Evolutionary conservation across 2,797 vertebrate species (phyloP).

Genomic region (Enteromius paludinosus): DNA sequence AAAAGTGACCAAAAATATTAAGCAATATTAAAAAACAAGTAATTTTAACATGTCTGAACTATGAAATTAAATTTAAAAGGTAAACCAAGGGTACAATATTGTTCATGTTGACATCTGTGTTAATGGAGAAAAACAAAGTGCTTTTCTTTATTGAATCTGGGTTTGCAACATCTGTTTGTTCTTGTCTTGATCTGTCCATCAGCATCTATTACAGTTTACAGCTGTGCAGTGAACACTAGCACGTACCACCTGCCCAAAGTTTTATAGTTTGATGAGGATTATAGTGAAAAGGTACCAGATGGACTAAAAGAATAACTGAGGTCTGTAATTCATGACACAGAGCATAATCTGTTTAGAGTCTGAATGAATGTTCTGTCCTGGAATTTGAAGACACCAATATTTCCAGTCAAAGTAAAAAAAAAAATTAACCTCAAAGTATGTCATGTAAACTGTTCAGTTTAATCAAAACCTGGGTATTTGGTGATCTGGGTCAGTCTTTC

Average conservation of each 20-base stretch:
- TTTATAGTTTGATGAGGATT: slow-evolving; percentile 29
- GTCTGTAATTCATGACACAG: background rate
- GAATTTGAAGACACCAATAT: slow-evolving; percentile 10
- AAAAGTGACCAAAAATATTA: background rate
- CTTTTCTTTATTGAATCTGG: slow-evolving; percentile 37
- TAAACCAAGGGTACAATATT: background rate
- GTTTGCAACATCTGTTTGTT: slow-evolving; percentile 41
- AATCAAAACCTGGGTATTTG: slow-evolving; percentile 8
- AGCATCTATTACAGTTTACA: slow-evolving; percentile 41
- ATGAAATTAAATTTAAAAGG: background rate
- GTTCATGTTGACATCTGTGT: background rate
- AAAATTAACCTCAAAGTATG: slow-evolving; percentile 26
- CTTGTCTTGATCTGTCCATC: slow-evolving; percentile 17
- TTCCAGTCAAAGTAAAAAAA: background rate
- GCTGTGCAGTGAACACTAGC: background rate
- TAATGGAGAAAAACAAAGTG: slow-evolving; percentile 21
- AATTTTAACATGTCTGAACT: background rate
- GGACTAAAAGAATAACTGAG: slow-evolving; percentile 15
- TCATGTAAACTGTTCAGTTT: background rate
- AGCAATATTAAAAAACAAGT: background rate
- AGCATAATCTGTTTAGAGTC: slow-evolving; percentile 27
- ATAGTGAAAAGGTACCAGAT: slow-evolving; percentile 45
- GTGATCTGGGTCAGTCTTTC: background rate
- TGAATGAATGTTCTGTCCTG: slow-evolving; percentile 7
- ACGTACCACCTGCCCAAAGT: slow-evolving; percentile 27